Conservation (phyloP, 2,797 vertebrate genomes). For the Urocyon cinereoargenteus region DNA sequence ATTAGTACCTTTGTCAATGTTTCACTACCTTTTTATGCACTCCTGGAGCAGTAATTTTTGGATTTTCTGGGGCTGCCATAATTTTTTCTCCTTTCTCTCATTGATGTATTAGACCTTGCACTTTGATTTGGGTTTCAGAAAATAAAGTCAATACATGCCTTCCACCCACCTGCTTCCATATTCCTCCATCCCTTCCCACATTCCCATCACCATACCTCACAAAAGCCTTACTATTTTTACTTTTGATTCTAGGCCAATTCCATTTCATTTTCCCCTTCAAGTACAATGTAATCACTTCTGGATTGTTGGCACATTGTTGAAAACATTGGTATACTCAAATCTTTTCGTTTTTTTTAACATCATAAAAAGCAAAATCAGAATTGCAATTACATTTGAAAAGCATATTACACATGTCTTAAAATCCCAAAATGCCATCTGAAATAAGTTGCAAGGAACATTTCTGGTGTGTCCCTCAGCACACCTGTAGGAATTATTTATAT, state of each 20-base stretch:
- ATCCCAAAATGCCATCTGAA: slow-evolving; percentile 32
- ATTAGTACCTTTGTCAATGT: slow-evolving; percentile 42
- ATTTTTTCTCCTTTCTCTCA: slow-evolving; percentile 3
- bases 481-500: slow-evolving; percentile 27
- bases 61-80: slow-evolving; percentile 26
- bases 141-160: not conserved
- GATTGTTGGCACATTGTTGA: slow-evolving; percentile 31
- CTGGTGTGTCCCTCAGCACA: not conserved
- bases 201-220: not conserved
- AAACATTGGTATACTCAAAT: slow-evolving; percentile 31
- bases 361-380: slow-evolving; percentile 65
- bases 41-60: slow-evolving; percentile 6
- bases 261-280: slow-evolving; percentile 49
- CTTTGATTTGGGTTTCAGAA: slow-evolving; percentile 17
- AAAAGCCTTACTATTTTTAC: slow-evolving; percentile 38
- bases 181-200: not conserved
- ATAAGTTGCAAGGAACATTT: not conserved
- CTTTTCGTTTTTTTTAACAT: slow-evolving; percentile 68
- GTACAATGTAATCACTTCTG: slow-evolving; percentile 56
- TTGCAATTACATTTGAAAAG: slow-evolving; percentile 70
- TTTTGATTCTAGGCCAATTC: slow-evolving; percentile 64
- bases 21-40: slow-evolving; percentile 27
- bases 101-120: not conserved
- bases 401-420: not conserved
- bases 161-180: not conserved